These are phyloP conservation scores for Euleptes europaea DNA, from an alignment of 2,113 vertebrate species.

Conservation along the genomic window DNA sequence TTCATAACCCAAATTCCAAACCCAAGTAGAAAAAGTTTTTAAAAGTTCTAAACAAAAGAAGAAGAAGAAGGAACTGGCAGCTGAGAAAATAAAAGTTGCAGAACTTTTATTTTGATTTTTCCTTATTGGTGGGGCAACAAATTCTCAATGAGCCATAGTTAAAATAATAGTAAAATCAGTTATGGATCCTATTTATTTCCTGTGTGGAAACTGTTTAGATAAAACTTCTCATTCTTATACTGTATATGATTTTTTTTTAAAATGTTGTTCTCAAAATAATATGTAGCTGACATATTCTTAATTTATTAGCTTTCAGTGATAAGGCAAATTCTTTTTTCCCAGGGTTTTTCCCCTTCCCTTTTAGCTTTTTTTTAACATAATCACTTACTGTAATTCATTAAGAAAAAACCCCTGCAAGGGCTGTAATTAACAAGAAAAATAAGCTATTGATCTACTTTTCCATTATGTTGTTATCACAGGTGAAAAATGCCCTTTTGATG, in stretches of 20 bases:
- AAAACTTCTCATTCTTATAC: background rate
- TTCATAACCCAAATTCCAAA: background rate
- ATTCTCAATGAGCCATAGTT: conserved; percentile 1
- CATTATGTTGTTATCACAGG: conserved; percentile 68
- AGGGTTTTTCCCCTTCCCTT: conserved; percentile 17
- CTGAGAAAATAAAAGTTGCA: background rate
- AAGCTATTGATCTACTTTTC: conserved; percentile 73
- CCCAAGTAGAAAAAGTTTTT: background rate
- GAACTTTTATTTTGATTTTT: background rate
- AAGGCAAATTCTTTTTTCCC: conserved; percentile 37
- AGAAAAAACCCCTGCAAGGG: conserved; percentile 66
- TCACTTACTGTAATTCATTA: conserved; percentile 66
- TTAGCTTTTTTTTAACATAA: conserved; percentile 42
- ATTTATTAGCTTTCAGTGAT: conserved; percentile 31
- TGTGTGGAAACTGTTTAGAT: background rate
- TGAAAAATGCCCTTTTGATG: conserved; percentile 74
- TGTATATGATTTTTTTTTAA: background rate
- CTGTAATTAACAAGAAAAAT: conserved; percentile 66
- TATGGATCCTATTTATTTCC: conserved; percentile 4
- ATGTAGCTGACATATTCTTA: conserved; percentile 21
- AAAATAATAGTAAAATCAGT: conserved; percentile 11
- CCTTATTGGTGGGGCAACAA: background rate
- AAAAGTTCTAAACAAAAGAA: background rate
- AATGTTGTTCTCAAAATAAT: conserved; percentile 39
- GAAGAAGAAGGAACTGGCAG: background rate